Base-by-base conservation (phyloP, 2,888 invertebrate species). In the Chalcis sispes region DNA sequence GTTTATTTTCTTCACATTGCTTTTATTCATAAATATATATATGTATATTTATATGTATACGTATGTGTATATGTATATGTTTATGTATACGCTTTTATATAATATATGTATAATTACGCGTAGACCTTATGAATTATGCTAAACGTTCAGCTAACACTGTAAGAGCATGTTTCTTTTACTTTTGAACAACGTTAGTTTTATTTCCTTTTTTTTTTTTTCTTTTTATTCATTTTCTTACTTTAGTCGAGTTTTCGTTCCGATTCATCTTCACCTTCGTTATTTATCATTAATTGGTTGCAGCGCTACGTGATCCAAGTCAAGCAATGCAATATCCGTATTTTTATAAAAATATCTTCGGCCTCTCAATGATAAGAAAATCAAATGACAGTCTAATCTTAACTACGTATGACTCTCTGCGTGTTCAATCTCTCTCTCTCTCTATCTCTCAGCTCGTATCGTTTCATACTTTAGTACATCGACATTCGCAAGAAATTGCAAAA, bases 261-360 rank as follows among this genome's bases (percentile, higher is more conserved):
- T n/a, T n/a, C 40, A 36, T 73, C 32, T n/a, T n/a, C n/a, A n/a
- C n/a, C n/a, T n/a, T n/a, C n/a, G n/a, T n/a, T n/a, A n/a, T n/a
- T n/a, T 46, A 52, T 36, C 13, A 32, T 67, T 20, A 1, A n/a
- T 59, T 48, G 54, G 25, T 50, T 32, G 29, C 20, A 67, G 64
- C 62, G 27, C 46, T 61, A 48, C 50, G 27, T 61, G 29, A 36
- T 56, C 54, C 13, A 48, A 56, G 23, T 59, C 56, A 75, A 78
- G 56, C 64, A 73, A 69, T 56, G 73, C 67, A 64, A 65, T n/a
- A n/a, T n/a, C 59, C 56, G 25, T 56, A 48, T 7, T 36, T 62
- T 77, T 78, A 78, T 50, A 78, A 78, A 78, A 78, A 78, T 78
- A 78, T 78, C 54, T 56, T 59, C 56, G 42, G 18, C 48, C 62